Base-by-base conservation (phyloP, 2,888 invertebrate species). In the Folsomia manolachei region DNA sequence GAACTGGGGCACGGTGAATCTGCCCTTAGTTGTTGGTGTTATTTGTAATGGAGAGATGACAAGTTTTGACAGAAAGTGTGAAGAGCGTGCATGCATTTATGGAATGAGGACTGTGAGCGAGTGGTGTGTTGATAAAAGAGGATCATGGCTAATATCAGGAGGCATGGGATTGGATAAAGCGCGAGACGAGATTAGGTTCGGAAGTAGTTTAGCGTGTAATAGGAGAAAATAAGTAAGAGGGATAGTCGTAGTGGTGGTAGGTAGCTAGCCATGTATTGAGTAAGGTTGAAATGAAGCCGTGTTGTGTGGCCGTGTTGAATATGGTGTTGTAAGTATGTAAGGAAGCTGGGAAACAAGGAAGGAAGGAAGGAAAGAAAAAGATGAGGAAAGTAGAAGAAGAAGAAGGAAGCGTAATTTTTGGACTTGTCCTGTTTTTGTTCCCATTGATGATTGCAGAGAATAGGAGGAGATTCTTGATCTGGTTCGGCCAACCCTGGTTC, bases 391-490 rank as follows among this genome's bases (percentile, higher is more conserved):
- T n/a, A 65, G 51, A 25, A 23, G 63, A 65, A 51, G 21, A 25
- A 64, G 67, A 24, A 76, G 70, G 70, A 78, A 75, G 74, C 73
- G 73, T 78, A 79, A 79, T 79, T 77, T 77, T 75, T 76, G 73
- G 71, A 63, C 78, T 77, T 77, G 76, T 70, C 74, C 75, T 70
- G 75, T 80, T 79, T 79, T 80, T 79, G 78, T 80, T 79, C 79
- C 79, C 81, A 80, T 81, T 79, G 81, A 79, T 79, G 77, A 78
- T 77, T 78, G 79, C 77, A 79, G 71, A 71, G 79, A 78, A 80
- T 80, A 78, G 81, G 81, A 79, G 81, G 81, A 81, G 81, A 81
- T 79, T 81, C 77, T 74, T 74, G 78, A 78, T 79, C 74, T 74
- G 75, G 77, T 78, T 74, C 73, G 76, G 78, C 80, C 80, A 80